Base-by-base conservation (phyloP, 53 echinoderm and acorn worm species). In the Henricia sp. region DNA sequence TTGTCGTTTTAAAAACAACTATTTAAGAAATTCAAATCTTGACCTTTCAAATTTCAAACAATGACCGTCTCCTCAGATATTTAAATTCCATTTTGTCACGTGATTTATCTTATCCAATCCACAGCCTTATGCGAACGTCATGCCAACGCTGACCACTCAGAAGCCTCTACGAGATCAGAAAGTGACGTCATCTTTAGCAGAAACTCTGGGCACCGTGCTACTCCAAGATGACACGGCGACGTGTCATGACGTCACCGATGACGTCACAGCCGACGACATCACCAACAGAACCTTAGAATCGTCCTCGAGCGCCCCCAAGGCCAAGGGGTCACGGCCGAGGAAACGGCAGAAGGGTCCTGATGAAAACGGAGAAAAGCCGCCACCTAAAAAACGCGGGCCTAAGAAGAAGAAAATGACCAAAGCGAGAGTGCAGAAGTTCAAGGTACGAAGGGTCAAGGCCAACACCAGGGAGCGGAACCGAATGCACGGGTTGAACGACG, bases 331-430 rank as follows among this genome's bases (percentile, higher is more conserved):
- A 11, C 39, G 78, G 33, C 68, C 77, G 25, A 51, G 67, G 12
- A 82, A 78, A 50, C 52, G 88, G 16, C 48, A 50, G 54, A 78
- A 70, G 38, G 70, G 64, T 29, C 48, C 60, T 69, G 80, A 80
- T 38, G 91, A 90, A 30, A 91, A 84, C 21, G 90, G 69, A 4
- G 99, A 94, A 42, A 99, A 94, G 35, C 92, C 94, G 1, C 82
- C 94, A 26, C 97, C 97, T 0, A 94, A 99, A 53, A 88, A 94
- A 64, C 92, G 99, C 68, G 99, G 99, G 1, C 99, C 94, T 1
- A 99, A 95, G 75, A 99, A 95, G 58, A 99, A 99, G 75, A 97
- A 94, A 68, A 90, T 94, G 94, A 99, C 99, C 33, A 94, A 94
- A 57, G 99, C 99, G 24, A 40, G 99, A 41, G 77, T 95, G 11